Base-by-base conservation (phyloP, 2,797 vertebrate genomes). In the Chaunax sp. region DNA sequence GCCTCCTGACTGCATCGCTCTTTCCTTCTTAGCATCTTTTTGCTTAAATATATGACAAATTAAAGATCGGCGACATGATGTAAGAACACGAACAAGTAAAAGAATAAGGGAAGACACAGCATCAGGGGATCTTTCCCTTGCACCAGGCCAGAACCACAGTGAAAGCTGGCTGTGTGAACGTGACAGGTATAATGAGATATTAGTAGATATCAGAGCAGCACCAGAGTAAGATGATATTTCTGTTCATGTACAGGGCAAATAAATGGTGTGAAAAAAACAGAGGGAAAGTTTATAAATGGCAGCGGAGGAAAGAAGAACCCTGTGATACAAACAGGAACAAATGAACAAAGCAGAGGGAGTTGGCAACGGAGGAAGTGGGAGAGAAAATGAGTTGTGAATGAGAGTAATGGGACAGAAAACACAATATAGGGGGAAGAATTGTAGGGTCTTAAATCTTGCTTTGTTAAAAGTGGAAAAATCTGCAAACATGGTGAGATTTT, bases 171-270 rank as follows among this genome's bases (percentile, higher is more conserved):
- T 22, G 45, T 58, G 51, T n/a, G 19, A 66, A 56, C 65, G 33
- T 47, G 58, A 54, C 30, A 30, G 49, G 61, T n/a, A n/a, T n/a
- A n/a, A 58, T 72, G 59, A 37, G 56, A 18, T 22, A 66, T 23
- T 12, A 54, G 51, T 3, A 28, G 16, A 52, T 62, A 65, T 72
- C 43, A 66, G 52, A 77, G 33, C 53, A 49, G 65, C 19, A 41
- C 28, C 25, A 30, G 26, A 64, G 30, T 15, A 50, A 54, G 51
- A 16, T 56, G 58, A 67, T 72, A 22, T 55, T 70, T 82, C 59
- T 53, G 15, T 49, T 61, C 68, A 70, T 49, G 51, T 59, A 15
- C 30, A 15, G 38, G n/a, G 30, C 25, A 30, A 35, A 20, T 6
- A 23, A 43, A 52, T n/a, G 53, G 49, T 71, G 69, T 60, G 61